Evolutionary conservation across 2,113 vertebrate species (phyloP).

Genomic region (Panthera tigris): DNA sequence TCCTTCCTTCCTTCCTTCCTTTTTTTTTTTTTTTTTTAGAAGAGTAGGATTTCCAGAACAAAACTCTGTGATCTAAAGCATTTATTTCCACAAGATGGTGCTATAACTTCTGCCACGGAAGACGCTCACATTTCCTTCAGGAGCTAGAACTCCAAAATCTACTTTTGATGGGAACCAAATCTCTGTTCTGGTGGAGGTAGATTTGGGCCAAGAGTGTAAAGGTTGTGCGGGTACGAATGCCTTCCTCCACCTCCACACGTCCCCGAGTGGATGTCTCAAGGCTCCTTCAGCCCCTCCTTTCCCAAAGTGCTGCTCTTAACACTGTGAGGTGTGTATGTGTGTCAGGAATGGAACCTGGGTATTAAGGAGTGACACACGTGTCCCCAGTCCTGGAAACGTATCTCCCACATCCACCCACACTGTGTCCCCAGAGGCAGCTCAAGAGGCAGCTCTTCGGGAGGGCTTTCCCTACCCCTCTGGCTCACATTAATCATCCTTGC

Average conservation of each 20-base stretch:
- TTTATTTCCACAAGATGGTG: slow-evolving; percentile 67
- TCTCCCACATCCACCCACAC: neutral
- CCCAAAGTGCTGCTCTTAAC: neutral
- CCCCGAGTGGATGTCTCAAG: neutral
- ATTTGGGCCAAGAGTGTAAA: neutral
- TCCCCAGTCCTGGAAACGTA: neutral
- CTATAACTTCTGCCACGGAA: slow-evolving; percentile 9
- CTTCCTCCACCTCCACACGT: neutral
- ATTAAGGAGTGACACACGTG: neutral
- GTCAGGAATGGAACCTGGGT: neutral
- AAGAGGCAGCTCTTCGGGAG: neutral
- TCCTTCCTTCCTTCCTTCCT: no score
- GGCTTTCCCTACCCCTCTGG: neutral
- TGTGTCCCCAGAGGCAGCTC: neutral
- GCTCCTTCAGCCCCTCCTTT: neutral
- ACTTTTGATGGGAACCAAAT: neutral
- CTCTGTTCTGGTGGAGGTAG: neutral
- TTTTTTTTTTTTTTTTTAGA: neutral
- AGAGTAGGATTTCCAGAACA: neutral
- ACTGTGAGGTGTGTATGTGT: neutral
- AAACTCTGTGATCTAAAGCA: neutral
- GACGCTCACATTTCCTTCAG: neutral
- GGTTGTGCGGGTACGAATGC: neutral
- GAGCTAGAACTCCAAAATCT: neutral
- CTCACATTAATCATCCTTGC: neutral